A percentile compares a stretch with the other conserved stretches of the same genome.
These are phyloP conservation scores for Pseudomyrmex gracilis DNA, from an alignment of 1,140 invertebrate species.

Conservation along the genomic window DNA sequence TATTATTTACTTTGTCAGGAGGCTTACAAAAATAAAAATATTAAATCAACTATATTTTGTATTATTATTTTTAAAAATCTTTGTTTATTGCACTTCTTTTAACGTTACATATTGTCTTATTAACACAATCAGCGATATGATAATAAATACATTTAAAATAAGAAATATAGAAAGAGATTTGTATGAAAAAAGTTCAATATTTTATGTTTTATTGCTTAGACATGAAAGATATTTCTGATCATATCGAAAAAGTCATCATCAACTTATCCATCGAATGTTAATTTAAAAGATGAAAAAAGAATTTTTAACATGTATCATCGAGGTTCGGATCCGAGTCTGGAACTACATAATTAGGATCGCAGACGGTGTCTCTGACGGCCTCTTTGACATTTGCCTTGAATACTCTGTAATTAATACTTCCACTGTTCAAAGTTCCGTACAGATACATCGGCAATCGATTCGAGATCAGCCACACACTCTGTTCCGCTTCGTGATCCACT, in stretches of 20 bases:
- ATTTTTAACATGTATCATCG: slow-evolving; percentile 80
- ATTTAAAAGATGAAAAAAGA: background rate
- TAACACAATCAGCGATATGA: background rate
- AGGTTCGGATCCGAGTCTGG: slow-evolving; percentile 75
- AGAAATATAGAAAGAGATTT: background rate
- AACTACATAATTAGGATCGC: slow-evolving; percentile 87
- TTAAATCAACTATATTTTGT: slow-evolving; percentile 18
- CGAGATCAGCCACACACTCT: slow-evolving; percentile 91
- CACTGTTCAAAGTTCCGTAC: slow-evolving; percentile 88
- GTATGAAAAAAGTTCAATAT: background rate
- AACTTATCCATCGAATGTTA: background rate
- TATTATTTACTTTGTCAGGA: slow-evolving; percentile 12
- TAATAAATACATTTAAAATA: slow-evolving; percentile 12
- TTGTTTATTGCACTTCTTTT: background rate
- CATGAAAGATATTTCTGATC: background rate
- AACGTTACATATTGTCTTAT: slow-evolving; percentile 12
- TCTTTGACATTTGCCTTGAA: slow-evolving; percentile 87
- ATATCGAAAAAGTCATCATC: background rate
- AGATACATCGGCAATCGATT: slow-evolving; percentile 91
- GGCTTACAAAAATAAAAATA: slow-evolving; percentile 19
- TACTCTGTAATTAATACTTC: slow-evolving; percentile 90
- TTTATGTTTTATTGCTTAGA: background rate
- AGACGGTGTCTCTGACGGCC: slow-evolving; percentile 88
- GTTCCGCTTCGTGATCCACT: slow-evolving; percentile 87
- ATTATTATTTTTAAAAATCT: slow-evolving; percentile 5